Conservation (phyloP, 2,888 invertebrate species). For the Drosophila flavopinicola region DNA sequence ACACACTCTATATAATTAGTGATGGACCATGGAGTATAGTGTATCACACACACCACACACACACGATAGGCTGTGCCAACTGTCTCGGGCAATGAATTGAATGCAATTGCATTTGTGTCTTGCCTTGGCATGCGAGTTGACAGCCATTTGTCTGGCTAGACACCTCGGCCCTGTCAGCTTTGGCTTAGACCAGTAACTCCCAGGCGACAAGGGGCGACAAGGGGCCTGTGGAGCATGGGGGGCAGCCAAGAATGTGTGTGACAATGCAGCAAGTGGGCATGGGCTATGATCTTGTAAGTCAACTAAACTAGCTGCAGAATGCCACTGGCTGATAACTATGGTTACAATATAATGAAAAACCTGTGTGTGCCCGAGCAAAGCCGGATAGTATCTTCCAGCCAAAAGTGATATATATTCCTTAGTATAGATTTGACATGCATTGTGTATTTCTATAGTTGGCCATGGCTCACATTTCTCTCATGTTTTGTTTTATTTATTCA, state of each 20-base stretch:
- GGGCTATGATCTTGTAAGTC: neutral
- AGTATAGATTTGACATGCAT: no score
- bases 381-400: no score
- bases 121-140: slow-evolving; percentile 56
- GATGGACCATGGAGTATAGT: no score
- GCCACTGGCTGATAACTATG: no score
- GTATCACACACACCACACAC: slow-evolving; percentile 1
- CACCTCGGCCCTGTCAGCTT: slow-evolving; percentile 61
- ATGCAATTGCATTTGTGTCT: slow-evolving; percentile 51
- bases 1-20: no score
- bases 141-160: slow-evolving; percentile 69
- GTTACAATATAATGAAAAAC: no score
- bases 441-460: no score
- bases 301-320: neutral
- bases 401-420: no score
- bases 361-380: no score
- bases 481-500: no score
- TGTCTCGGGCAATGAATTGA: slow-evolving; percentile 35
- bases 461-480: no score
- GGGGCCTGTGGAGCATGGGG: neutral
- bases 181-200: slow-evolving; percentile 27
- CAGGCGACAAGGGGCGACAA: neutral
- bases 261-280: slow-evolving; percentile 17
- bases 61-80: slow-evolving; percentile 25
- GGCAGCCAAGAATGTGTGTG: slow-evolving; percentile 11